Percentiles rank a stretch among this genome's conserved stretches.
These are phyloP conservation scores for Gouania willdenowi DNA, from an alignment of 2,797 vertebrate species.

Conservation along the genomic window DNA sequence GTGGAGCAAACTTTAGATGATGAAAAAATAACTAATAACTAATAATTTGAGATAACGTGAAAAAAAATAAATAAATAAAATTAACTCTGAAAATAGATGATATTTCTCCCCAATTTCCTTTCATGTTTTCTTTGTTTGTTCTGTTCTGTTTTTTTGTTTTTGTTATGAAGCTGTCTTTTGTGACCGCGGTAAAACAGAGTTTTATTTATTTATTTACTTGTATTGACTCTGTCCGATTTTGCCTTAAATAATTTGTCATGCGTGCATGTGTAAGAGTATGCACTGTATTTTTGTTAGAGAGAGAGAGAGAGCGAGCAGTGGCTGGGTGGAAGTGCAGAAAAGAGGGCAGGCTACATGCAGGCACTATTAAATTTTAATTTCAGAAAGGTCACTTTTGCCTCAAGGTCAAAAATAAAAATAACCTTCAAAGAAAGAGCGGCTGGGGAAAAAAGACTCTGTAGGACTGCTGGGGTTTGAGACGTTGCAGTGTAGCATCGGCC, in stretches of 20 bases:
- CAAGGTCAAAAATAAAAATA: constrained; percentile 59
- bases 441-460: constrained; percentile 4
- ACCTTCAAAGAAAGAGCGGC: constrained; percentile 39
- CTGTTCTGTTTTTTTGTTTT: no score
- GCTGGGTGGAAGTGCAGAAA: constrained; percentile 26
- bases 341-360: constrained; percentile 31
- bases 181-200: no score
- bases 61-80: no score
- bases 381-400: constrained; percentile 45
- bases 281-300: no score
- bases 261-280: background rate
- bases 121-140: no score
- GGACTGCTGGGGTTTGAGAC: constrained; percentile 21
- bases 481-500: constrained; percentile 1
- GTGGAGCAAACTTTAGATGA: no score
- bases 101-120: no score
- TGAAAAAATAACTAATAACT: no score
- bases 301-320: constrained; percentile 3
- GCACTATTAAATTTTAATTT: constrained; percentile 46
- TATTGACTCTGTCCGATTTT: constrained; percentile 56
- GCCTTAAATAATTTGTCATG: constrained; percentile 33
- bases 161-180: no score
- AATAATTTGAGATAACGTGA: no score
- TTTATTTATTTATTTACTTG: no score
- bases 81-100: no score